phyloP scores from a whole-genome alignment of 2,888 invertebrate species.

The Nemapogon koenigi region DNA sequence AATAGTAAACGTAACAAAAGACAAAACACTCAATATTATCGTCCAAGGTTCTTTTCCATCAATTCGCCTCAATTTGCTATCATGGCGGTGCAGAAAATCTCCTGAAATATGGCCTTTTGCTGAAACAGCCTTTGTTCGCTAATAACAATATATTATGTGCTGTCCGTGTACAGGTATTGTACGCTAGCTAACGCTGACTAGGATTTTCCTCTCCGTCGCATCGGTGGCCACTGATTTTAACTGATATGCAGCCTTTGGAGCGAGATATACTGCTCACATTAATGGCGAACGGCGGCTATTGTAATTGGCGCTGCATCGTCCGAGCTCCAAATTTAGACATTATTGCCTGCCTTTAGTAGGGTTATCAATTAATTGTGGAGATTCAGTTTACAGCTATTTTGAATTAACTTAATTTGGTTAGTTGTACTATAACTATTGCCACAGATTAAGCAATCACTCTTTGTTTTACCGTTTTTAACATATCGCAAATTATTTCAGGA shows the following conservation, averaged over 20 bases:
- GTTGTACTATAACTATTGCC: too few species aligned
- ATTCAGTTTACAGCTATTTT: too few species aligned
- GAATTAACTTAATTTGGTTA: too few species aligned
- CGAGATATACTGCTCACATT: background rate
- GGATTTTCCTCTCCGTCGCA: slow-evolving; percentile 4
- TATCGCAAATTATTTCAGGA: too few species aligned
- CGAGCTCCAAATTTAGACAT: too few species aligned
- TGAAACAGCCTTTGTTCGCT: slow-evolving; percentile 8
- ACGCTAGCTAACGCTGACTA: slow-evolving; percentile 4
- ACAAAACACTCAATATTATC: too few species aligned
- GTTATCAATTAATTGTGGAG: too few species aligned
- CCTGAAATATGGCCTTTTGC: slow-evolving; percentile 8
- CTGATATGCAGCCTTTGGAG: background rate
- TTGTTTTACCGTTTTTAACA: too few species aligned
- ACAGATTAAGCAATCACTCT: too few species aligned
- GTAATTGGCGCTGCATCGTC: background rate
- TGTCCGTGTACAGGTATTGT: slow-evolving; percentile 8
- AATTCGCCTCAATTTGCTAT: slow-evolving; percentile 4
- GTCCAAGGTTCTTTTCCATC: too few species aligned
- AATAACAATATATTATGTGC: slow-evolving; percentile 9
- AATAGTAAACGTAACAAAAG: slow-evolving; percentile 3
- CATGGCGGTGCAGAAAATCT: slow-evolving; percentile 8
- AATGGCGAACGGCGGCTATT: slow-evolving; percentile 1
- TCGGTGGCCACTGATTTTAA: background rate
- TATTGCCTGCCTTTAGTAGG: too few species aligned